Percentiles rank a stretch among this genome's conserved stretches.
phyloP scores from a whole-genome alignment of 53 echinoderm and acorn worm species.

The Paracentrotus lividus region DNA sequence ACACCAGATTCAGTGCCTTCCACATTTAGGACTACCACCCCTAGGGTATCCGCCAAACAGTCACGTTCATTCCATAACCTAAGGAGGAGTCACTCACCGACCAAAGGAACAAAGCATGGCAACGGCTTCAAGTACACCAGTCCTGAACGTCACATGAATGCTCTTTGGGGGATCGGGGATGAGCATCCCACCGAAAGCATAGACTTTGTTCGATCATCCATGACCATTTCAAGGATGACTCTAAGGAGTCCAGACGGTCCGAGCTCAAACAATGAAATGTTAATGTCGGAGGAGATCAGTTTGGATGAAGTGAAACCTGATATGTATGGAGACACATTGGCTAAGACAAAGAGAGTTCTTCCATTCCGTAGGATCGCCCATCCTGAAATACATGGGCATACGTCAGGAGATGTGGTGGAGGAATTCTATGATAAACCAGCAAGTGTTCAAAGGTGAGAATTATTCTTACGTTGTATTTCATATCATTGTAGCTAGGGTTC shows the following conservation, averaged over 20 bases:
- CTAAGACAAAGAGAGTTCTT: constrained; percentile 87
- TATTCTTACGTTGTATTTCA: not conserved
- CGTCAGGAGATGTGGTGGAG: constrained; percentile 71
- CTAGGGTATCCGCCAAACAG: constrained; percentile 76
- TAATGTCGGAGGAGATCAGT: constrained; percentile 56
- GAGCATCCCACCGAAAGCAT: constrained; percentile 60
- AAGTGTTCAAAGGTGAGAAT: constrained; percentile 85
- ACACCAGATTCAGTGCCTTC: constrained; percentile 57
- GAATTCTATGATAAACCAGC: constrained; percentile 81
- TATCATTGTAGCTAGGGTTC: not conserved
- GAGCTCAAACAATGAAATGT: constrained; percentile 4
- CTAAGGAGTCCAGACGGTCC: constrained; percentile 72
- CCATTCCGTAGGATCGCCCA: constrained; percentile 85
- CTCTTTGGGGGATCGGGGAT: constrained; percentile 33
- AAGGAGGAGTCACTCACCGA: constrained; percentile 70
- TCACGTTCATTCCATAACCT: constrained; percentile 73
- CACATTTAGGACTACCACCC: constrained; percentile 32
- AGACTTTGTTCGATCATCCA: constrained; percentile 83
- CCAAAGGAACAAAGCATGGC: constrained; percentile 80
- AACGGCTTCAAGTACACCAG: constrained; percentile 80
- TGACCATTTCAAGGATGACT: constrained; percentile 92
- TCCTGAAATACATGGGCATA: constrained; percentile 89
- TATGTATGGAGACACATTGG: constrained; percentile 78
- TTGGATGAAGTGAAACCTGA: constrained; percentile 84
- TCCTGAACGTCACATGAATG: constrained; percentile 40